A percentile compares a stretch with the other conserved stretches of the same genome.
Conservation (phyloP, 2,888 invertebrate genomes). For the Drosophila longiperda region DNA sequence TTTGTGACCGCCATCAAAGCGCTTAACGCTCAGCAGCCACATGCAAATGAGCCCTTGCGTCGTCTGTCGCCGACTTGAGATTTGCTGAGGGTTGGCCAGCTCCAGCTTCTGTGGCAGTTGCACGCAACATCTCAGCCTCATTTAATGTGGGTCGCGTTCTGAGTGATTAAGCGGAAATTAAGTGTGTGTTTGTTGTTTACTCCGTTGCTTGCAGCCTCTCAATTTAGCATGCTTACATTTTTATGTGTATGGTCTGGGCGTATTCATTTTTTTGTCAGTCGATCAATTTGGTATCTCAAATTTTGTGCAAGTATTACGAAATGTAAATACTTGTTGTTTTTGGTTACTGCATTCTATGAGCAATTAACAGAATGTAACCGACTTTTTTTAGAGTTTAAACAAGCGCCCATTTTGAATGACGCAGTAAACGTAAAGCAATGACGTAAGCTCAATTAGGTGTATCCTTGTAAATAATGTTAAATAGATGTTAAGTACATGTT, state of each 20-base stretch:
- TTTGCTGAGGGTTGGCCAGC: conserved; percentile 30
- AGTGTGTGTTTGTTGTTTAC: conserved; percentile 48
- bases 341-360: not conserved
- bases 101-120: conserved; percentile 43
- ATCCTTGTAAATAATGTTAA: not conserved
- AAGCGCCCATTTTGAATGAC: not conserved
- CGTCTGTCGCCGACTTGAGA: conserved; percentile 52
- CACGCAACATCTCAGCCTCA: conserved; percentile 24
- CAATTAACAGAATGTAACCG: not conserved
- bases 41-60: conserved; percentile 81
- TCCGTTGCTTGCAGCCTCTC: conserved; percentile 47
- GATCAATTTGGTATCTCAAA: conserved; percentile 27
- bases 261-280: conserved; percentile 27
- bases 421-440: not conserved
- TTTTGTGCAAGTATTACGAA: conserved; percentile 2
- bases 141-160: conserved; percentile 68
- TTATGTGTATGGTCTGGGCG: conserved; percentile 14
- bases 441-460: not conserved
- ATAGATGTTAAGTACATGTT: not conserved
- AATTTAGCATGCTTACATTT: conserved; percentile 65
- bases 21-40: conserved; percentile 70
- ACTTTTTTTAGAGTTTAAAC: not conserved
- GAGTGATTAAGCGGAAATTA: conserved; percentile 78
- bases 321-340: not conserved
- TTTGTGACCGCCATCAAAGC: conserved; percentile 76